These are phyloP conservation scores for Ectemnius cavifrons DNA, from an alignment of 2,888 invertebrate genomes.

Conservation along the genomic window DNA sequence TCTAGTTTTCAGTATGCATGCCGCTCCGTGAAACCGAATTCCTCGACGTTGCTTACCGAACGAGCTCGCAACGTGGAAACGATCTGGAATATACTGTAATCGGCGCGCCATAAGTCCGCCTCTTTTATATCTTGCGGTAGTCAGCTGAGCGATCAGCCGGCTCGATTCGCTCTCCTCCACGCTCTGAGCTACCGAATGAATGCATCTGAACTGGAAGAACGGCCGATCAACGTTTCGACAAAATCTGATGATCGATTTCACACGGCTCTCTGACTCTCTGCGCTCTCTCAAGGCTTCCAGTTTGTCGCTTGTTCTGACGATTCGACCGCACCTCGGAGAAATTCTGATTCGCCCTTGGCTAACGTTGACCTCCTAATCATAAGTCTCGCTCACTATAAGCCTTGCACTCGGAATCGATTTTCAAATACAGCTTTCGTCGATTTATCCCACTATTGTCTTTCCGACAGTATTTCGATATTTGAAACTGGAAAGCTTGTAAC, in stretches of 20 bases:
- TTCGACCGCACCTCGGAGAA: not conserved
- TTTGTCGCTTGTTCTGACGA: slow-evolving; percentile 8
- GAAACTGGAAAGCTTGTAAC: too few relatives aligned
- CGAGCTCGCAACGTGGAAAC: slow-evolving; percentile 38
- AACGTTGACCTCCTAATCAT: not conserved
- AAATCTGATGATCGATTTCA: slow-evolving; percentile 59
- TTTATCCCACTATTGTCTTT: too few relatives aligned
- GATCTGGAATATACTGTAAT: slow-evolving; percentile 64
- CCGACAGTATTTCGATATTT: too few relatives aligned
- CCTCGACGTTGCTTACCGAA: not conserved
- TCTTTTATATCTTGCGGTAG: slow-evolving; percentile 69
- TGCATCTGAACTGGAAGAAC: slow-evolving; percentile 44
- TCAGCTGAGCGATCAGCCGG: slow-evolving; percentile 38
- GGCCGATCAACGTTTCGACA: slow-evolving; percentile 47
- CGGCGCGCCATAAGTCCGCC: slow-evolving; percentile 47
- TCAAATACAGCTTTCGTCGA: too few relatives aligned
- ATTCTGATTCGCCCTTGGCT: not conserved
- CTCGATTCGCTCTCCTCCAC: slow-evolving; percentile 49
- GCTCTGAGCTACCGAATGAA: slow-evolving; percentile 51
- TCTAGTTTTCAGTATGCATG: slow-evolving; percentile 11
- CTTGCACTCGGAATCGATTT: too few relatives aligned
- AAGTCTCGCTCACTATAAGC: too few relatives aligned
- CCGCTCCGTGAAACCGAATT: not conserved
- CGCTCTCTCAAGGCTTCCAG: slow-evolving; percentile 24
- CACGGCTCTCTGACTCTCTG: slow-evolving; percentile 32